Evolutionary conservation across 2,888 invertebrate species (phyloP).

Genomic region (Andrena hattorfiana): DNA sequence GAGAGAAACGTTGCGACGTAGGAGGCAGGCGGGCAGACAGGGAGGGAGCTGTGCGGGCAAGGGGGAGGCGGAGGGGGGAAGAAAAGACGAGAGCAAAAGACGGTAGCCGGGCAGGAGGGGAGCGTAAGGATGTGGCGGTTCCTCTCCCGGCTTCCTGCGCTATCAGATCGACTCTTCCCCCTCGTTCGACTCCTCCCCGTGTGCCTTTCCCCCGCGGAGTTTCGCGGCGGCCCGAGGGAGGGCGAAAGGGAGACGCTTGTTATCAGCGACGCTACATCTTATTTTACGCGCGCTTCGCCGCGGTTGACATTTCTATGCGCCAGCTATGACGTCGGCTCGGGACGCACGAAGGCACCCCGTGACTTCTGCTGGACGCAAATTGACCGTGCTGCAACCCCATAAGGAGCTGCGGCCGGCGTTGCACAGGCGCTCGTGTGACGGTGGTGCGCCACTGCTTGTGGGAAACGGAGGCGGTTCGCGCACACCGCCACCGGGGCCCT

Average conservation of each 20-base stretch:
- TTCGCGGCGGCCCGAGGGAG: slow-evolving; percentile 35
- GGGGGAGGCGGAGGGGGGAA: slow-evolving; percentile 10
- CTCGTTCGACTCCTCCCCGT: slow-evolving; percentile 58
- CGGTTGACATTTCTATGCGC: slow-evolving; percentile 84
- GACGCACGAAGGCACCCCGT: slow-evolving; percentile 77
- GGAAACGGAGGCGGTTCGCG: slow-evolving; percentile 66
- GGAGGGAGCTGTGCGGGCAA: background rate
- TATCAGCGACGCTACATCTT: slow-evolving; percentile 85
- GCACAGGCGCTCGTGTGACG: slow-evolving; percentile 28
- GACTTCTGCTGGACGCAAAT: slow-evolving; percentile 84
- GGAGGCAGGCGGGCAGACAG: background rate
- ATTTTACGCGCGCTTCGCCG: slow-evolving; percentile 83
- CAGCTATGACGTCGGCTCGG: slow-evolving; percentile 83
- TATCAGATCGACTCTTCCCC: slow-evolving; percentile 74
- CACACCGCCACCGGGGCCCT: slow-evolving; percentile 35
- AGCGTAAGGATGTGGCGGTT: slow-evolving; percentile 54
- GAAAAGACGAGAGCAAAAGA: slow-evolving; percentile 57
- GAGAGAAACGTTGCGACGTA: slow-evolving; percentile 27
- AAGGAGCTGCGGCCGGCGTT: slow-evolving; percentile 59
- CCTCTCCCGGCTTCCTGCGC: slow-evolving; percentile 60
- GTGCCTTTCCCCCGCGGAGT: slow-evolving; percentile 36
- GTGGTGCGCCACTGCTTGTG: slow-evolving; percentile 56
- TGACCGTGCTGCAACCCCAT: slow-evolving; percentile 80
- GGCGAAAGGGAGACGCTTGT: slow-evolving; percentile 70
- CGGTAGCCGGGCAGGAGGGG: slow-evolving; percentile 54